phyloP scores from a whole-genome alignment of 2,888 invertebrate genomes.

The Oithona nana region DNA sequence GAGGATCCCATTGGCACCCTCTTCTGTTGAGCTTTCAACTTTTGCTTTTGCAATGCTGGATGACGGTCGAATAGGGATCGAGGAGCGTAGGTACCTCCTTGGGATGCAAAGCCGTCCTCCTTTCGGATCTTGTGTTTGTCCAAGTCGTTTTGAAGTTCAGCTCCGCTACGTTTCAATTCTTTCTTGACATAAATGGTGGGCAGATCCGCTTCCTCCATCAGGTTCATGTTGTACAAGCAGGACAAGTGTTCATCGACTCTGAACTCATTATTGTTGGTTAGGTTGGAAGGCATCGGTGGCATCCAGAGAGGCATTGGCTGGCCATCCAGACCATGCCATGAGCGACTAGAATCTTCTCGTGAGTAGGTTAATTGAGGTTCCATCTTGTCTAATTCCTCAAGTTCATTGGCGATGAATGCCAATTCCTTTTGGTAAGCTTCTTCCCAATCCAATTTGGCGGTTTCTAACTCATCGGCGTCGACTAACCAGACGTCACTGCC shows the following conservation, averaged over 20 bases:
- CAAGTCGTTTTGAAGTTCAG: conserved; percentile 32
- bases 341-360: conserved; percentile 2
- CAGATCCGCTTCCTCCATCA: conserved; percentile 56
- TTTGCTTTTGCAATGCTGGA: conserved; percentile 49
- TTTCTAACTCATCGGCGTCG: background rate
- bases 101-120: conserved; percentile 28
- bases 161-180: conserved; percentile 48
- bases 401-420: conserved; percentile 23
- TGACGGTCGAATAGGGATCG: conserved; percentile 61
- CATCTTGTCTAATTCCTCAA: conserved; percentile 22
- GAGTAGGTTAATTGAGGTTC: conserved; percentile 1
- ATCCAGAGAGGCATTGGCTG: conserved; percentile 15
- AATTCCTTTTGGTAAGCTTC: background rate
- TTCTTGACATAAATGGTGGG: conserved; percentile 61
- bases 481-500: background rate
- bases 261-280: conserved; percentile 20
- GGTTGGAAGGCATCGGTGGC: background rate
- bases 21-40: conserved; percentile 46
- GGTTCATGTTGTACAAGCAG: conserved; percentile 54
- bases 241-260: conserved; percentile 56
- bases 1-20: background rate
- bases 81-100: conserved; percentile 52
- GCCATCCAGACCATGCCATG: conserved; percentile 11
- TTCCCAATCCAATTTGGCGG: conserved; percentile 6
- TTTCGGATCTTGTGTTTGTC: conserved; percentile 32